Percentiles rank a stretch among this genome's conserved stretches.
Evolutionary conservation across 2,113 vertebrate genomes (phyloP).

Genomic region (Neodontobutis hainanensis): DNA sequence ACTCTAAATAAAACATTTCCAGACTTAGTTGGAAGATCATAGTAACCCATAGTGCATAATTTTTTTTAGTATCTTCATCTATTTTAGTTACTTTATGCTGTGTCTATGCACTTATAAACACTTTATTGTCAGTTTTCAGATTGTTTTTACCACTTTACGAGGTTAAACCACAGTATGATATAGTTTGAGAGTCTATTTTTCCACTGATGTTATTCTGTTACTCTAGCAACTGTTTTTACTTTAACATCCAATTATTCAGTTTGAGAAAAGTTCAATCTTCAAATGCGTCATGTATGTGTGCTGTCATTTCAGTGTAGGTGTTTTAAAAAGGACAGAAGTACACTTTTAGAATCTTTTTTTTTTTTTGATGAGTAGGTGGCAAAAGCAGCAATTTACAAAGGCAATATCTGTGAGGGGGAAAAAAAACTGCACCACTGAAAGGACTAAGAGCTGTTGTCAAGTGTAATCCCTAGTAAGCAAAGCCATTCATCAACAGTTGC

Average conservation of each 20-base stretch:
- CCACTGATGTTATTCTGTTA: background rate
- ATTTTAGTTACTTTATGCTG: background rate
- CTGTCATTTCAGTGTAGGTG: background rate
- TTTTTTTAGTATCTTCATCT: background rate
- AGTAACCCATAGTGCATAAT: background rate
- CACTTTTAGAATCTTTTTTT: background rate
- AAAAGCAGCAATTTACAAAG: background rate
- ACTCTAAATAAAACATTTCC: slow-evolving; percentile 3
- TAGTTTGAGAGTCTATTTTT: slow-evolving; percentile 1
- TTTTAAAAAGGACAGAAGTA: background rate
- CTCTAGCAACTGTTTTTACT: slow-evolving; percentile 13
- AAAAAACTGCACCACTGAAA: background rate
- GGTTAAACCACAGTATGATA: background rate
- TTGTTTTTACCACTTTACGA: background rate
- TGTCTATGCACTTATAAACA: too few relatives aligned
- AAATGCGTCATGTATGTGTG: slow-evolving; percentile 1
- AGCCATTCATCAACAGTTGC: slow-evolving; percentile 30
- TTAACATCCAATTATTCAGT: background rate
- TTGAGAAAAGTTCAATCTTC: background rate
- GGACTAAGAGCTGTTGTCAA: slow-evolving; percentile 3
- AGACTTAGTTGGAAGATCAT: background rate
- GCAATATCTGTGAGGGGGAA: too few relatives aligned
- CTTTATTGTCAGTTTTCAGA: slow-evolving; percentile 2
- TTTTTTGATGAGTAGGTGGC: background rate
- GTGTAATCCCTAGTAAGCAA: slow-evolving; percentile 12